Base-by-base conservation (phyloP, 2,888 invertebrate species). In the Monochamus alternatus region DNA sequence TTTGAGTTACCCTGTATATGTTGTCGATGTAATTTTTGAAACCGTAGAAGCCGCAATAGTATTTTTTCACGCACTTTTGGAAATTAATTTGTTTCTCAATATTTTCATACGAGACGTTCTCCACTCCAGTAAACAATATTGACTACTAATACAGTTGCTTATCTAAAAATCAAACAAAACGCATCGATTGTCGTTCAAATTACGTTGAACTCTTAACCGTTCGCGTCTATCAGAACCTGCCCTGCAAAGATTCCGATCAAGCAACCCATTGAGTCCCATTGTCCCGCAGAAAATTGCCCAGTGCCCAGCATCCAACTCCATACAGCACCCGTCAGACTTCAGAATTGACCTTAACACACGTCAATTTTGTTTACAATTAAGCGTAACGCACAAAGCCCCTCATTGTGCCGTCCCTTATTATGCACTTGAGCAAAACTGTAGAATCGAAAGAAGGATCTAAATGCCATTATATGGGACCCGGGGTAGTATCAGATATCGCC, bases 401-500 rank as follows among this genome's bases (percentile, higher is more conserved):
- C 76, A 81, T 85, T 85, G 84, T 85, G 73, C 77, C 67, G 69
- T 52, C 75, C 79, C 78, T 83, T 79, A 84, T 83, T 83, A 83
- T 85, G 77, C 81, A 83, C 84, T 85, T 78, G 81, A 83, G 81
- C 78, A 83, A 84, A 81, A 84, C 83, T 84, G 82, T 83, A 80
- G 81, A 83, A 84, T 84, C 84, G 80, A 75, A 71, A 73, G 77
- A 81, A 76, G 76, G 81, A 85, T 85, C 84, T 84, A 83, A 83
- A 85, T 83, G 78, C 85, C 82, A 83, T 85, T 85, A 85, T 84
- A 75, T 76, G 44, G 73, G 79, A 75, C 80, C 77, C 76, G 72
- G 82, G 83, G 83, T 84, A 84, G 85, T 85, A 85, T 85, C 85
- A 81, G 83, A 84, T 85, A 84, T 84, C 85, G 74, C 52, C 75